phyloP scores from a whole-genome alignment of 2,888 invertebrate genomes.

The Limnephilus auricula region DNA sequence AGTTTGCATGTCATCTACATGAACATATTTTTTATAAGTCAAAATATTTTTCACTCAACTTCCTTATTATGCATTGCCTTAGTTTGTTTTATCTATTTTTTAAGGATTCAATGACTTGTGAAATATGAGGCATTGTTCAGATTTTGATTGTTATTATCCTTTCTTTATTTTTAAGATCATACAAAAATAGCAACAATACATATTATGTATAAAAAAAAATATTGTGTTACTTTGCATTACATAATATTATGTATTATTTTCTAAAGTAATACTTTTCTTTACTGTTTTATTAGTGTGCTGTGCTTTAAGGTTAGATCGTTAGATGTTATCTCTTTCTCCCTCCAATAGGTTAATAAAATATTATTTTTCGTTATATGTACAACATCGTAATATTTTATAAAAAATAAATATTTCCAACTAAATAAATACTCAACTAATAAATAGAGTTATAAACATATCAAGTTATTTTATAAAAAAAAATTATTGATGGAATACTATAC shows the following conservation, averaged over 20 bases:
- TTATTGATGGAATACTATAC: slow-evolving; percentile 19
- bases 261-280: background rate
- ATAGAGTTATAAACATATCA: background rate
- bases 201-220: too few species aligned
- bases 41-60: too few species aligned
- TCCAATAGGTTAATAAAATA: background rate
- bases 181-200: too few species aligned
- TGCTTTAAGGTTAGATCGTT: background rate
- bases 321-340: background rate
- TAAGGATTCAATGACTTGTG: too few species aligned
- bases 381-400: background rate
- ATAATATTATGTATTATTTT: background rate
- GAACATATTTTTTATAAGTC: too few species aligned
- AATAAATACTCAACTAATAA: background rate
- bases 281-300: background rate
- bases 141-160: too few species aligned
- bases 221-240: background rate
- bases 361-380: background rate
- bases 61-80: background rate
- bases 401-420: background rate
- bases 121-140: too few species aligned
- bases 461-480: background rate
- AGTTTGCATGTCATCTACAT: too few species aligned
- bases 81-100: too few species aligned
- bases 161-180: too few species aligned